These are phyloP conservation scores for Clanis bilineata DNA, from an alignment of 2,888 invertebrate species.

Conservation along the genomic window DNA sequence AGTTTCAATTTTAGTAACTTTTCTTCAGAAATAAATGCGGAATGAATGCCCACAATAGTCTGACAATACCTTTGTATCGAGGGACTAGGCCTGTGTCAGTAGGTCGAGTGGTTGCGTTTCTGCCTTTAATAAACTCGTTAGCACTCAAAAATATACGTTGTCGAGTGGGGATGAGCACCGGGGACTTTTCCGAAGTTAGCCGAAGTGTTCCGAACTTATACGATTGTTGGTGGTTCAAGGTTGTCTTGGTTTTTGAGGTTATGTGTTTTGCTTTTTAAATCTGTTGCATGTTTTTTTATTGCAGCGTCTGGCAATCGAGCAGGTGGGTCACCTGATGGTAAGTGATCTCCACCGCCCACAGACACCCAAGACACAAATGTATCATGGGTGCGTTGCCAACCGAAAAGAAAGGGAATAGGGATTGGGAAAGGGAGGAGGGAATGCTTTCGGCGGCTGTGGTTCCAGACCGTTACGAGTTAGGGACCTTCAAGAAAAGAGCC, in stretches of 20 bases:
- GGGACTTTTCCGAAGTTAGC: background rate
- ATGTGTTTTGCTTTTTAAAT: background rate
- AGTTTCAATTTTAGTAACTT: background rate
- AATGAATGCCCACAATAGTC: background rate
- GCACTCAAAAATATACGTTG: background rate
- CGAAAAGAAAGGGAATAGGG: no score
- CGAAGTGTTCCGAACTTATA: background rate
- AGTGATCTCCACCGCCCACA: no score
- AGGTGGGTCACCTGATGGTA: no score
- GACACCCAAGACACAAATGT: no score
- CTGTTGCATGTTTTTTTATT: no score
- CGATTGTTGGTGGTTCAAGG: background rate
- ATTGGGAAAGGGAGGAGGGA: no score
- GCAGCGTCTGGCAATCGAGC: no score
- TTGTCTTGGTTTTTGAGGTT: background rate
- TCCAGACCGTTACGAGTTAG: no score
- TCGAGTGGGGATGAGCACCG: background rate
- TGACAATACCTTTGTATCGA: background rate
- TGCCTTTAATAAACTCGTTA: slow-evolving; percentile 11
- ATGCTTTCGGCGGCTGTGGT: no score
- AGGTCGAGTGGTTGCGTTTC: slow-evolving; percentile 4
- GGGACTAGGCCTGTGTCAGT: slow-evolving; percentile 7
- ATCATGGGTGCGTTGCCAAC: no score
- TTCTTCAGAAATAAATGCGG: background rate
- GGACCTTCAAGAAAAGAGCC: no score